phyloP scores from a whole-genome alignment of 2,113 vertebrate species.

The Phaetusa simplex region DNA sequence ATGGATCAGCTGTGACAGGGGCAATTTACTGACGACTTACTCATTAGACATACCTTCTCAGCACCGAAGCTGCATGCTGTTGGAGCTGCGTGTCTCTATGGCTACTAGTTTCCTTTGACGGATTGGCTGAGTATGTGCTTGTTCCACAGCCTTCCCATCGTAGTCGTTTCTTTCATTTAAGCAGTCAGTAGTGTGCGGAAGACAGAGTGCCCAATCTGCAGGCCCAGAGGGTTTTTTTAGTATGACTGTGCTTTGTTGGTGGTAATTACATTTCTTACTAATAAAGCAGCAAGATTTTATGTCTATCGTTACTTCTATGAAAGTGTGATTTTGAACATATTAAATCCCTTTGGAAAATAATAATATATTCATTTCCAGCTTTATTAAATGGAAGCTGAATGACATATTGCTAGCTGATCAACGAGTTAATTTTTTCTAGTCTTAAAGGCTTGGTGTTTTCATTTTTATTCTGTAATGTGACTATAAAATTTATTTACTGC shows the following conservation, averaged over 20 bases:
- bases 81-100: background rate
- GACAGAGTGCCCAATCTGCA: background rate
- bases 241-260: background rate
- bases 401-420: background rate
- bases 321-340: background rate
- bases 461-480: background rate
- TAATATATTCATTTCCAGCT: background rate
- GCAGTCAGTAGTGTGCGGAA: background rate
- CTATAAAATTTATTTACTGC: background rate
- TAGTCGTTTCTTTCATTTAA: background rate
- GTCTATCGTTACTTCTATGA: background rate
- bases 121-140: background rate
- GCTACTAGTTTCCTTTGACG: background rate
- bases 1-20: background rate
- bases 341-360: background rate
- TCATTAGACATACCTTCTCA: background rate
- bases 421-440: background rate
- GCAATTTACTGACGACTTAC: background rate
- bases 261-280: constrained; percentile 5
- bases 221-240: background rate
- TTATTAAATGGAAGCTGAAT: background rate
- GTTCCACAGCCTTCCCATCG: background rate
- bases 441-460: background rate
- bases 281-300: background rate
- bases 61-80: background rate